phyloP scores from a whole-genome alignment of 2,888 invertebrate genomes.

The Rhorus exstirpatorius region DNA sequence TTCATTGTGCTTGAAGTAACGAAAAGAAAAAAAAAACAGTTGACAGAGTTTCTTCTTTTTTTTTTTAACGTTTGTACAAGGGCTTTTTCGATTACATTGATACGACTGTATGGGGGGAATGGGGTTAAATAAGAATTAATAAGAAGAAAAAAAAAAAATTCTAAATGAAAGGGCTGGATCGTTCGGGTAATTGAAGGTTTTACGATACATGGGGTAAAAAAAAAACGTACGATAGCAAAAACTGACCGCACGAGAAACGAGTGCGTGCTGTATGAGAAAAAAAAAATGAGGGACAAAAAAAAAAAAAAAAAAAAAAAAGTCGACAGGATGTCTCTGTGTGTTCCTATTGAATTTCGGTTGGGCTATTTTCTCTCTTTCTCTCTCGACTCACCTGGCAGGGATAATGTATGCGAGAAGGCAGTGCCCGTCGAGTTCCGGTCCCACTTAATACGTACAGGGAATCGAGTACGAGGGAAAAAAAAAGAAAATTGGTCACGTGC shows the following conservation, averaged over 20 bases:
- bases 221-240: neutral
- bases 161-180: neutral
- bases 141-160: neutral
- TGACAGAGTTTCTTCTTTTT: conserved; percentile 29
- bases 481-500: conserved; percentile 40
- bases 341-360: conserved; percentile 44
- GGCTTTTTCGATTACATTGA: conserved; percentile 35
- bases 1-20: too few species aligned
- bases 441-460: conserved; percentile 7
- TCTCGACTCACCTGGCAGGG: conserved; percentile 51
- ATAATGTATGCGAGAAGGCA: conserved; percentile 54
- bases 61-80: conserved; percentile 10
- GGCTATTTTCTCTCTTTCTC: conserved; percentile 31
- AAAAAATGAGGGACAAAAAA: neutral
- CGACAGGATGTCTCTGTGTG: conserved; percentile 44
- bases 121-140: conserved; percentile 26
- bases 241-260: neutral
- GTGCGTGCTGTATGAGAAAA: neutral
- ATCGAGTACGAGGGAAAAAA: neutral
- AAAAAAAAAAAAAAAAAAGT: neutral
- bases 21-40: conserved; percentile 30
- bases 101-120: neutral
- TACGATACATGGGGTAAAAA: neutral
- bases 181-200: conserved; percentile 28
- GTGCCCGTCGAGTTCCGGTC: conserved; percentile 62